Percentiles rank a stretch among this genome's conserved stretches.
Conservation (phyloP, 2,113 vertebrate genomes). For the Trachemys scripta region DNA sequence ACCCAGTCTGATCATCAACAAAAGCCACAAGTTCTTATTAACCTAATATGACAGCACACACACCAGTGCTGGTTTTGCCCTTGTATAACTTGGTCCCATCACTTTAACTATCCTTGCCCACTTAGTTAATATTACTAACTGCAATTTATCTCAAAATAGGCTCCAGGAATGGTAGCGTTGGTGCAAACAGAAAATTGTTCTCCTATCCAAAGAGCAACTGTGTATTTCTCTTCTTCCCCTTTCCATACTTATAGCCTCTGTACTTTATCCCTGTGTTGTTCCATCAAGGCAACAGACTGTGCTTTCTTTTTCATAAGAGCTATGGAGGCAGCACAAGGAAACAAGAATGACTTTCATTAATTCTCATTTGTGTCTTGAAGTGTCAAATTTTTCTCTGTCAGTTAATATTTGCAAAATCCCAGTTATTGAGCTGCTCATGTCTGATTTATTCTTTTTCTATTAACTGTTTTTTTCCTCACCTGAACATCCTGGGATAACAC, state of each 20-base stretch:
- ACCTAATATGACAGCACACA: not conserved
- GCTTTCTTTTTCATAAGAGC: not conserved
- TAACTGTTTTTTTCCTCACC: not conserved
- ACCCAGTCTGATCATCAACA: not conserved
- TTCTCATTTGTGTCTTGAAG: not conserved
- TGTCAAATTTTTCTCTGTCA: not conserved
- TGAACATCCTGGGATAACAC: not conserved
- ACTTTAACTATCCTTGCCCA: not conserved
- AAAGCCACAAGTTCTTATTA: not conserved
- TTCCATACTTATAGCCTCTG: not conserved
- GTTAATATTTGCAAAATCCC: not conserved
- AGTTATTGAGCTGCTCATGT: not conserved
- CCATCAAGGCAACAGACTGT: not conserved
- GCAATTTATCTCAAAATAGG: not conserved
- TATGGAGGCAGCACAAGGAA: not conserved
- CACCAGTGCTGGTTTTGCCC: not conserved
- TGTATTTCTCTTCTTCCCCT: not conserved
- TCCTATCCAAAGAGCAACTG: not conserved
- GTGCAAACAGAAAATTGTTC: rapidly evolving
- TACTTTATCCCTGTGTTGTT: not conserved
- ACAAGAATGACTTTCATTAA: not conserved
- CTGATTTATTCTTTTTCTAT: not conserved
- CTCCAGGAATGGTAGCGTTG: not conserved
- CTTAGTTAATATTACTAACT: not conserved
- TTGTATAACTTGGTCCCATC: not conserved